A percentile compares a stretch with the other conserved stretches of the same genome.
Evolutionary conservation across 2,113 vertebrate genomes (phyloP).

Genomic region (Zosterops borbonicus): DNA sequence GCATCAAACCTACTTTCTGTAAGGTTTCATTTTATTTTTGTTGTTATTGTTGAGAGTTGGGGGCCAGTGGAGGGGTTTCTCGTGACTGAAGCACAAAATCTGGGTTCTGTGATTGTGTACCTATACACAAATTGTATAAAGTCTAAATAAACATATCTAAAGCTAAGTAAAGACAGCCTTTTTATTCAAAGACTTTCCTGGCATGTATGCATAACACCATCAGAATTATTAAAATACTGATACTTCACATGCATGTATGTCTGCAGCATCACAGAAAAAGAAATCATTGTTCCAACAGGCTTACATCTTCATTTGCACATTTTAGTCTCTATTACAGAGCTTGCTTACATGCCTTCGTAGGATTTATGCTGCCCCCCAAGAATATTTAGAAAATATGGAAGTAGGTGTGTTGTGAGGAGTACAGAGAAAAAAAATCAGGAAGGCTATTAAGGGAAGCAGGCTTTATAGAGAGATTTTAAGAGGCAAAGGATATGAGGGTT

Average conservation of each 20-base stretch:
- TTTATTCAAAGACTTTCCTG: background rate
- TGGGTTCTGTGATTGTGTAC: background rate
- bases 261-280: background rate
- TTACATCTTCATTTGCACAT: background rate
- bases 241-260: background rate
- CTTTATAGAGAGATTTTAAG: background rate
- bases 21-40: background rate
- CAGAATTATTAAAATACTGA: background rate
- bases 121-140: background rate
- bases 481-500: background rate
- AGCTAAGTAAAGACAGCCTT: background rate
- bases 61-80: background rate
- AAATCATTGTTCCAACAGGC: background rate
- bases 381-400: background rate
- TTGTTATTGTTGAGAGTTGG: background rate
- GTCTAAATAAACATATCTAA: background rate
- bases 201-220: background rate
- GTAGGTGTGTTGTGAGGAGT: background rate
- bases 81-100: background rate
- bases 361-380: background rate
- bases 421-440: background rate
- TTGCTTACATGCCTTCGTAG: background rate
- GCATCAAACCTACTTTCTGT: background rate
- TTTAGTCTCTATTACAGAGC: background rate
- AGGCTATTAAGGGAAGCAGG: background rate